phyloP scores from a whole-genome alignment of 2,113 vertebrate species.

The Orthonyx spaldingii region DNA sequence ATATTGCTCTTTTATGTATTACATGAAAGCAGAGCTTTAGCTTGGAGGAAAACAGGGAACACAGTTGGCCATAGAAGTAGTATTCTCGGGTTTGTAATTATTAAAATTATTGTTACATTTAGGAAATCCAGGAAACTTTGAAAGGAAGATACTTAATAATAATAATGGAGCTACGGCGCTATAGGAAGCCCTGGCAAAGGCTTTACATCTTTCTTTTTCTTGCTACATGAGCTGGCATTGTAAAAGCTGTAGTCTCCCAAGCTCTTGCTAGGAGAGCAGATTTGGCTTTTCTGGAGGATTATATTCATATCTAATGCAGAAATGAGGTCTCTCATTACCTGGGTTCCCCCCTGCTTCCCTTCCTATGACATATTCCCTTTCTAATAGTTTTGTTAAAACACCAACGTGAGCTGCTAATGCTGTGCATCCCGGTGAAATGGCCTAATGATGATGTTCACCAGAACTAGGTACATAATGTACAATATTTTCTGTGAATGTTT shows the following conservation, averaged over 20 bases:
- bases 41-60: conserved; percentile 72
- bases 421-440: background rate
- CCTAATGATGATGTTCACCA: conserved; percentile 34
- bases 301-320: background rate
- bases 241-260: background rate
- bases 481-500: conserved; percentile 36
- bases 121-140: conserved; percentile 59
- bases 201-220: background rate
- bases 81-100: conserved; percentile 64
- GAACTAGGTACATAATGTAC: background rate
- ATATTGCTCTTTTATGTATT: conserved; percentile 75
- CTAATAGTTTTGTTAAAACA: background rate
- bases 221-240: conserved; percentile 7
- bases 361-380: background rate
- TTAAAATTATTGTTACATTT: conserved; percentile 71
- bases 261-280: background rate
- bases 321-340: background rate
- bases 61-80: conserved; percentile 36
- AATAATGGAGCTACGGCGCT: background rate
- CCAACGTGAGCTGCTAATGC: background rate
- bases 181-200: conserved; percentile 22
- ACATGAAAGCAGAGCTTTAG: conserved; percentile 72
- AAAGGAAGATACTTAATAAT: conserved; percentile 51
- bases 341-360: background rate
- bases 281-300: background rate